Conservation (phyloP, 1,140 invertebrate genomes). For the Samia ricini region DNA sequence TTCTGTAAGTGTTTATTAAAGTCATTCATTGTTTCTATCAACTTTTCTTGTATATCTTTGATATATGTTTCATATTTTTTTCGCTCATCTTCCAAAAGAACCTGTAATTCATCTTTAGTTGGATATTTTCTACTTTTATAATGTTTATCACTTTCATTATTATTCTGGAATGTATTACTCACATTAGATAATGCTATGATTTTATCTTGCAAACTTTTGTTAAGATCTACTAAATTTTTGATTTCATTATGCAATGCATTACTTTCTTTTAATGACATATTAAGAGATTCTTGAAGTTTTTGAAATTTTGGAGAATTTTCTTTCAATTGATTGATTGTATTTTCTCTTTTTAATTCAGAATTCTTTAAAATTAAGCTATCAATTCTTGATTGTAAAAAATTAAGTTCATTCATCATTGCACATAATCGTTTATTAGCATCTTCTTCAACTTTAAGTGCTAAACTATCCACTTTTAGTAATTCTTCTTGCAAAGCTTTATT, state of each 20-base stretch:
- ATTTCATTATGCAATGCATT: slow-evolving; percentile 59
- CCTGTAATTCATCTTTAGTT: slow-evolving; percentile 62
- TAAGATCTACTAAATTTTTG: slow-evolving; percentile 56
- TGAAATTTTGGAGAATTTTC: slow-evolving; percentile 31
- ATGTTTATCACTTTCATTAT: slow-evolving; percentile 18
- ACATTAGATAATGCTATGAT: slow-evolving; percentile 47
- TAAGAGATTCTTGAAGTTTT: slow-evolving; percentile 45
- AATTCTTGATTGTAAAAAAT: slow-evolving; percentile 50
- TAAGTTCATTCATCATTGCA: slow-evolving; percentile 51
- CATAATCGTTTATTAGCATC: slow-evolving; percentile 78
- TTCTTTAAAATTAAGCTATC: slow-evolving; percentile 52
- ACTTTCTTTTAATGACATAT: slow-evolving; percentile 48
- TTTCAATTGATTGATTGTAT: slow-evolving; percentile 32
- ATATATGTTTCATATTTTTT: slow-evolving; percentile 71
- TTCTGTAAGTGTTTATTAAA: slow-evolving; percentile 51
- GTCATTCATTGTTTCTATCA: slow-evolving; percentile 57
- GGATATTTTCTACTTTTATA: slow-evolving; percentile 39
- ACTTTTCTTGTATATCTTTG: slow-evolving; percentile 57
- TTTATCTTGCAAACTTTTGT: slow-evolving; percentile 67
- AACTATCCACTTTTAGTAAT: slow-evolving; percentile 81
- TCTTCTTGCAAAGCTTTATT: slow-evolving; percentile 83
- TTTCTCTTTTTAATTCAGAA: slow-evolving; percentile 49
- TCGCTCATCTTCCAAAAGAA: slow-evolving; percentile 66
- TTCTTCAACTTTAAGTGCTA: slow-evolving; percentile 83
- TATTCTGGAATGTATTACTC: slow-evolving; percentile 37